Conservation (phyloP, 2,797 vertebrate species). For the Lycodopsis pacificus region DNA sequence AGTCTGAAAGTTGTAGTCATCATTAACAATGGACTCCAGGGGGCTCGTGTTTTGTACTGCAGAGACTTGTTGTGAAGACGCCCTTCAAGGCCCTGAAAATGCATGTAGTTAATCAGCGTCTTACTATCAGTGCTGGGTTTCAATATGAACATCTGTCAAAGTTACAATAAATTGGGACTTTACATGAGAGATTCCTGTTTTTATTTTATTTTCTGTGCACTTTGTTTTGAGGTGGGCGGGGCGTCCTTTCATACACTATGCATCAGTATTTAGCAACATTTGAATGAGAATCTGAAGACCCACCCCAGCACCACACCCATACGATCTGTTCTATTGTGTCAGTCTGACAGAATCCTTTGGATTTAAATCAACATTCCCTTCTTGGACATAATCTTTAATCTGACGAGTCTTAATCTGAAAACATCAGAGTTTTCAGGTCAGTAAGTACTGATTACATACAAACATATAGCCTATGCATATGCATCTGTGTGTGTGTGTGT, state of each 20-base stretch:
- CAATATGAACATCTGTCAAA: neutral
- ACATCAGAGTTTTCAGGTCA: slow-evolving; percentile 32
- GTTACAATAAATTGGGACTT: neutral
- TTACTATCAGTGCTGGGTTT: neutral
- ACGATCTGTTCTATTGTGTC: neutral
- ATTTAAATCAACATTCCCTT: slow-evolving; percentile 22
- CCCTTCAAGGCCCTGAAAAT: neutral
- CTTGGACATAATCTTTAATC: slow-evolving; percentile 48
- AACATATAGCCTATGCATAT: neutral
- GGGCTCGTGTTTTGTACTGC: neutral
- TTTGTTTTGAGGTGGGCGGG: neutral
- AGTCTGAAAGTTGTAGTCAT: neutral
- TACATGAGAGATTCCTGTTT: neutral
- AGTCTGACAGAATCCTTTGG: neutral
- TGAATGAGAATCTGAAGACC: neutral
- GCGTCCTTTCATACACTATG: neutral
- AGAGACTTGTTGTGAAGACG: neutral
- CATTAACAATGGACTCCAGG: neutral
- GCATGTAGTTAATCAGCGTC: neutral
- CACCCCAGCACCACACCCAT: neutral
- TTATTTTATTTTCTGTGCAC: neutral
- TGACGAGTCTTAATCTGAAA: slow-evolving; percentile 43
- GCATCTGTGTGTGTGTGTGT: neutral
- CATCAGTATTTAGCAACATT: neutral
- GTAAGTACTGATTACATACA: slow-evolving; percentile 5